Evolutionary conservation across 2,113 vertebrate genomes (phyloP), one percentile per base, ranked within the genome.

Genomic region (Phylloscopus trochilus): DNA sequence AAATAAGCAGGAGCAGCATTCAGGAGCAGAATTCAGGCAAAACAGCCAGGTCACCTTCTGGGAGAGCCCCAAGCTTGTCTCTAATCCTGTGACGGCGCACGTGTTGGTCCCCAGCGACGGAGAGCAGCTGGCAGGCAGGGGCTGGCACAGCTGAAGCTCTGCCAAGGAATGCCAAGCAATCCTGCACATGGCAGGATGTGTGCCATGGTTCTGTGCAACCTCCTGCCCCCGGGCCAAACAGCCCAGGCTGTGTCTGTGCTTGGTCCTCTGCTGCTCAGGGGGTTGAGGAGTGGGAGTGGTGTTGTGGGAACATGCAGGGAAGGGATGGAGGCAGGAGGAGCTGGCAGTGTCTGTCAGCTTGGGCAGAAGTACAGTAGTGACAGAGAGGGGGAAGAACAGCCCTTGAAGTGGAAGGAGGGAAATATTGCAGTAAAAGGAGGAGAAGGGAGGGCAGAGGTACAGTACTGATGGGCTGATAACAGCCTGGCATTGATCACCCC

Each of bases 71-170:
- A 21, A 7, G 35, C 37, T n/a, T 2, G 1, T 53, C 22, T 15
- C 31, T 62, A 3, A 5, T 60, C 10, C 28, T 2, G 6, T 15
- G 21, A 19, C 23, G 26, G 67, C 47, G 13, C 68, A 37, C 13
- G 2, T 8, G 35, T 49, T 67, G 3, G 27, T n/a, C 63, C 11
- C 41, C 62, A 49, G 27, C 0, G 0, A 3, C 6, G 15, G 5
- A 8, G 73, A 66, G 87, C 76, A 68, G 52, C 62, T 27, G 39
- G 18, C 11, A 6, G 47, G 44, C 58, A 46, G 37, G 44, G 30
- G n/a, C 78, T 78, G 46, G 19, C 3, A 49, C 46, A 6, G 64
- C 51, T 21, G 7, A 1, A 2, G 30, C 6, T 10, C 6, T 10
- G 88, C 78, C n/a, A 5, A 13, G 39, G 27, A 26, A 17, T 10